phyloP scores from a whole-genome alignment of 2,113 vertebrate genomes.

The Pyxicephalus adspersus region DNA sequence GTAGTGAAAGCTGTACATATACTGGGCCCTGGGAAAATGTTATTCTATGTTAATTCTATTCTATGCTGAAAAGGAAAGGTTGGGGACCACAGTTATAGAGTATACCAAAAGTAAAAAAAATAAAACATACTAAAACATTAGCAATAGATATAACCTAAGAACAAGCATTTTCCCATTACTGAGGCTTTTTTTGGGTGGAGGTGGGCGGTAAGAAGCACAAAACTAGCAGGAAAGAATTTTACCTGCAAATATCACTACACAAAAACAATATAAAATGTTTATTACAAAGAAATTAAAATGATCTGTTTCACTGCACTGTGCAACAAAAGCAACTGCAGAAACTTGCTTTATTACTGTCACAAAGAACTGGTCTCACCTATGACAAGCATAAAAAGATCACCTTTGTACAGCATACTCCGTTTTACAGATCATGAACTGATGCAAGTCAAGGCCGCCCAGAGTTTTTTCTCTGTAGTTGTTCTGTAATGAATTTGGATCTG shows the following conservation, averaged over 20 bases:
- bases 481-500: not conserved
- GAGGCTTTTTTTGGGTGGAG: too few species aligned
- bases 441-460: constrained; percentile 8
- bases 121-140: too few species aligned
- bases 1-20: too few species aligned
- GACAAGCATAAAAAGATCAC: not conserved
- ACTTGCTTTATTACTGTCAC: not conserved
- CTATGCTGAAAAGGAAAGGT: too few species aligned
- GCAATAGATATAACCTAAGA: too few species aligned
- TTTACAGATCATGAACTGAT: constrained; percentile 21
- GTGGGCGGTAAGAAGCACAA: too few species aligned
- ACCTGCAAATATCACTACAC: not conserved
- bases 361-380: not conserved
- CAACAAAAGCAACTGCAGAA: not conserved
- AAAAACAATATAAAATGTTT: not conserved
- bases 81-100: too few species aligned
- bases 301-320: not conserved
- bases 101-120: too few species aligned
- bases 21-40: too few species aligned
- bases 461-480: not conserved
- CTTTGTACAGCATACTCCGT: constrained; percentile 18
- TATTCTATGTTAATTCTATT: too few species aligned
- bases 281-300: not conserved
- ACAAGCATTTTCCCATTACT: too few species aligned
- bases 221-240: too few species aligned